Percentiles rank a stretch among this genome's conserved stretches.
phyloP scores from a whole-genome alignment of 2,113 vertebrate genomes.

The Notarius quadriscutis region DNA sequence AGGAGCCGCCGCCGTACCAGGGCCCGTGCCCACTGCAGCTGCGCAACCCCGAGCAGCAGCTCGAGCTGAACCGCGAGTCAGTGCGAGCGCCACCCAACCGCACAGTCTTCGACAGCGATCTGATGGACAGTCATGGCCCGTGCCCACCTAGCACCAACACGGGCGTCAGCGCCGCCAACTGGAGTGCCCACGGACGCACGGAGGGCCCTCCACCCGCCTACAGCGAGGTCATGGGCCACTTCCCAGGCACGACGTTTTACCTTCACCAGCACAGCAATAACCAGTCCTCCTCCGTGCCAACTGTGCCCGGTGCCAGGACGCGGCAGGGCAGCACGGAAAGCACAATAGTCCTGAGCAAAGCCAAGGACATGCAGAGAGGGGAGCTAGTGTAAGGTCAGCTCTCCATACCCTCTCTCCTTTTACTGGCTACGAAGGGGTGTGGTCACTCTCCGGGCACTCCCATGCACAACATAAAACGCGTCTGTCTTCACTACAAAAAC shows the following conservation, averaged over 20 bases:
- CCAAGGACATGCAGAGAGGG: conserved; percentile 80
- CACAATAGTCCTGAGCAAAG: conserved; percentile 85
- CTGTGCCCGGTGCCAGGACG: conserved; percentile 44
- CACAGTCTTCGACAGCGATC: conserved; percentile 97
- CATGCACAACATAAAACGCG: conserved; percentile 68
- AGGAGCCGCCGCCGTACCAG: conserved; percentile 94
- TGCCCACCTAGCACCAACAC: conserved; percentile 95
- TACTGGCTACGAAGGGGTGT: conserved; percentile 30
- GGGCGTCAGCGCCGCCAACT: conserved; percentile 89
- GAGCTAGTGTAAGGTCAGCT: conserved; percentile 78
- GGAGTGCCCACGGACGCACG: conserved; percentile 73
- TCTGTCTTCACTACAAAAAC: conserved; percentile 36
- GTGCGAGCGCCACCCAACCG: conserved; percentile 94
- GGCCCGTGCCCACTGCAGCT: conserved; percentile 93
- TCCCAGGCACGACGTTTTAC: conserved; percentile 85
- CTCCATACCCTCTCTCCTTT: conserved; percentile 1
- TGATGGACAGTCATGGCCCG: conserved; percentile 80
- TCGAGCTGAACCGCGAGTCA: conserved; percentile 95
- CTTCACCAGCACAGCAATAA: conserved; percentile 91
- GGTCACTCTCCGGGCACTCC: conserved; percentile 62
- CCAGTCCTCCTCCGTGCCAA: conserved; percentile 43
- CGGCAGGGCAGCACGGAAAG: conserved; percentile 75
- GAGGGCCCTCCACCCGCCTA: conserved; percentile 92
- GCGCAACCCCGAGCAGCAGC: conserved; percentile 94
- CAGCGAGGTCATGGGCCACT: conserved; percentile 92